Base-by-base conservation (phyloP, 1,140 invertebrate genomes). In the Drosophila takahashii region DNA sequence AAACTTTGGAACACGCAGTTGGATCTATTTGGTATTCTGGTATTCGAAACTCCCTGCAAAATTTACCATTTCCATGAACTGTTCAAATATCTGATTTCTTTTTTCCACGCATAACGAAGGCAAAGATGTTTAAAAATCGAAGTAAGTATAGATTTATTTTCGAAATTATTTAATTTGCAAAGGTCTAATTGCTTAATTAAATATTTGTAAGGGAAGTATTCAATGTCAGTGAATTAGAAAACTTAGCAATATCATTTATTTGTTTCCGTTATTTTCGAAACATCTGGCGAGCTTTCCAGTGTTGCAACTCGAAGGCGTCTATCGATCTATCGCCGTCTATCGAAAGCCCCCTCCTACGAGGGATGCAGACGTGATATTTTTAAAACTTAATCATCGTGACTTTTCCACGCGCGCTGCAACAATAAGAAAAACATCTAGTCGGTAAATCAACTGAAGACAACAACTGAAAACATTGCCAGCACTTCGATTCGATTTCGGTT, bases 371-470 rank as follows among this genome's bases (percentile, higher is more conserved):
- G 41, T 37, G 48, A 67, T 70, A 69, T 56, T 52, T 64, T 73
- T 4, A 44, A 74, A 75, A 52, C 22, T 7, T 52, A 13, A 75
- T 39, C 22, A 47, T 45, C 60, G 59, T 41, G 34, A 61, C 22
- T 37, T 34, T 26, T 42, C 18, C 59, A 15, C 26, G 18, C 32
- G 32, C 42, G 34, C 18, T 67, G 64, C 64, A 67, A 67, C 64
- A 67, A 51, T 42, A 69, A 61, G 44, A 62, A 69, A 66, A 62
- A 69, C 26, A 53, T 37, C 2, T 27, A 53, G n/a, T 27, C 29
- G 57, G 37, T 42, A 62, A 16, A 44, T 53, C 42, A 47, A 26
- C 32, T 26, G 32, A 64, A 18, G 59, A 71, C 66, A 72, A 70
- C 54, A 59, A 52, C 22, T 29, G 15, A 42, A 42, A 42, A 56